These are phyloP conservation scores for Oncorhynchus gorbuscha DNA, from an alignment of 2,113 vertebrate genomes.

Conservation along the genomic window DNA sequence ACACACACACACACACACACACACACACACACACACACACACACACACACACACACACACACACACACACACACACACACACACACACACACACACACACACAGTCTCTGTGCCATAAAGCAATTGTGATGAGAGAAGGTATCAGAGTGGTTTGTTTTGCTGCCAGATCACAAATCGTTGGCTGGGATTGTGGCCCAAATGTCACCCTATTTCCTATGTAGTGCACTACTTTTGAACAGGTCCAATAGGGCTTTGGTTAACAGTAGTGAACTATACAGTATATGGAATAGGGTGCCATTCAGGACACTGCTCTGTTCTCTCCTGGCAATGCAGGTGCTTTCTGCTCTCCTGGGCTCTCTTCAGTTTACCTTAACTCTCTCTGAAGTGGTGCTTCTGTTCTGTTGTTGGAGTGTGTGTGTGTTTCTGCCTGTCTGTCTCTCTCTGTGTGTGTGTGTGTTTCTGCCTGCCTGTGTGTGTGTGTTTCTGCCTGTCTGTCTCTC, in stretches of 20 bases:
- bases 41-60: too few relatives aligned
- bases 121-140: conserved; percentile 27
- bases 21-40: too few relatives aligned
- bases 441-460: too few relatives aligned
- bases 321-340: background rate
- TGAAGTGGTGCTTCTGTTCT: too few relatives aligned
- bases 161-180: conserved; percentile 33
- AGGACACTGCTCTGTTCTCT: background rate
- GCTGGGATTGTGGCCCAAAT: background rate
- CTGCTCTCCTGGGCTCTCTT: background rate
- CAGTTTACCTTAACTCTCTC: too few relatives aligned
- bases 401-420: too few relatives aligned
- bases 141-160: conserved; percentile 7
- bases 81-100: too few relatives aligned
- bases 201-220: conserved; percentile 15
- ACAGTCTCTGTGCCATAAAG: conserved; percentile 10
- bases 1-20: too few relatives aligned
- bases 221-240: conserved; percentile 9
- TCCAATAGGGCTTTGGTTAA: background rate
- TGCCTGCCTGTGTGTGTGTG: too few relatives aligned
- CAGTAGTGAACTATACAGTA: conserved; percentile 45
- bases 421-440: too few relatives aligned
- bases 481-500: too few relatives aligned
- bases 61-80: too few relatives aligned
- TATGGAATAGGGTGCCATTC: conserved; percentile 17